Base-by-base conservation (phyloP, 2,113 vertebrate species). In the Equus quagga region DNA sequence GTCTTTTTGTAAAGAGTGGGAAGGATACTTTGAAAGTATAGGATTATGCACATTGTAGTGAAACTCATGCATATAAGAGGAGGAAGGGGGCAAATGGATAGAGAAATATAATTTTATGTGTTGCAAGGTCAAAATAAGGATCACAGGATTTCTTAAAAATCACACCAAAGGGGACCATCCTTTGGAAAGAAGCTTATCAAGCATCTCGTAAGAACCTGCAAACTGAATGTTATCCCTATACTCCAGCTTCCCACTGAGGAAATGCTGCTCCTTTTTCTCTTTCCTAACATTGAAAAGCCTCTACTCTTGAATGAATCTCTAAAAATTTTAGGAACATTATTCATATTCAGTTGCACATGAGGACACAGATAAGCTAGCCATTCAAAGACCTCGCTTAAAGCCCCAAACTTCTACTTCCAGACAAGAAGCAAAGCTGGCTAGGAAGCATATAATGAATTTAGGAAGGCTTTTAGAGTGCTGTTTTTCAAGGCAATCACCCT, bases 81-180 rank as follows among this genome's bases (percentile, higher is more conserved):
- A 1, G 6, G 28, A n/a, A 11, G 0, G 0, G 14, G 5, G 58
- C 11, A 49, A 19, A 19, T 24, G 64, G 44, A 36, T 5, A 44
- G 67, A 85, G 18, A 79, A 87, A 51, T 5, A 60, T 11, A 87
- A 6, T 91, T 76, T 51, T 4, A 19, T 36, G 2, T 76, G 23
- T 54, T 82, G 67, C 2, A 62, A 62, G 6, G 23, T 82, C 3
- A 33, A 41, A 65, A 44, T 60, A 62, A 67, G 46, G 75, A 24
- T 51, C 51, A 24, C 6, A 69, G n/a, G 44, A 41, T 54, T 87
- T 69, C 41, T 65, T 87, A 41, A 24, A 86, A 83, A 70, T 88
- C 17, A 54, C 3, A 2, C 9, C 23, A 5, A 49, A 33, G 51
- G 49, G 8, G 21, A 36, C 28, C 28, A 2, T 26, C 49, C 31